Evolutionary conservation across 2,113 vertebrate species (phyloP).

Genomic region (Percina caprodes): DNA sequence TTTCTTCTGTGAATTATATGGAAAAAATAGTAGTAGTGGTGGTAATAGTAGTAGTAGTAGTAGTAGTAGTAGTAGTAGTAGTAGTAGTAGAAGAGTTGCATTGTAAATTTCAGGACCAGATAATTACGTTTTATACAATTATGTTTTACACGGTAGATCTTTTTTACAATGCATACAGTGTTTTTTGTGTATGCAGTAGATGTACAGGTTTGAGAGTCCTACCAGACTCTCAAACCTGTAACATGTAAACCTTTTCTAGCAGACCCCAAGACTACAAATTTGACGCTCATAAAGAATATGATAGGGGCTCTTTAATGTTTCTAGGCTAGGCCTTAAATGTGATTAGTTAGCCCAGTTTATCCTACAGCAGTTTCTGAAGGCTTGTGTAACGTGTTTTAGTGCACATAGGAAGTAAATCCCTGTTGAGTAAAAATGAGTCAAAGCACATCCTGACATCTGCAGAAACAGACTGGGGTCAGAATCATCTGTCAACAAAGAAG

Average conservation of each 20-base stretch:
- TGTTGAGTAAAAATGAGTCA: not conserved
- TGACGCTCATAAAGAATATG: too few relatives aligned
- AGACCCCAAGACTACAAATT: too few relatives aligned
- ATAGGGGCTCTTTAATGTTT: too few relatives aligned
- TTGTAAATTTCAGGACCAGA: not conserved
- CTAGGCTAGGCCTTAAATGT: too few relatives aligned
- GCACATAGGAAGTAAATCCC: not conserved
- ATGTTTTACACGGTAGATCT: too few relatives aligned
- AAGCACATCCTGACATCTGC: not conserved
- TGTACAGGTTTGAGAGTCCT: too few relatives aligned
- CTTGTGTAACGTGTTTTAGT: not conserved
- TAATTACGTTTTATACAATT: not conserved
- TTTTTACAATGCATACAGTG: not conserved
- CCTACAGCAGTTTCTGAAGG: not conserved
- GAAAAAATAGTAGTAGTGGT: too few relatives aligned
- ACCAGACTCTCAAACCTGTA: too few relatives aligned
- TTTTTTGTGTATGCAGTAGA: not conserved
- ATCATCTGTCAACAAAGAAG: slow-evolving; percentile 13
- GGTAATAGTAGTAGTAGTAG: too few relatives aligned
- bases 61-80: too few relatives aligned
- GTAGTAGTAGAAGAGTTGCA: not conserved
- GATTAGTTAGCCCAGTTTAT: not conserved
- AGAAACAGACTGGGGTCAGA: not conserved
- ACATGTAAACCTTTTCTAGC: too few relatives aligned
- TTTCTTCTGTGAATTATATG: not conserved